Evolutionary conservation across 2,113 vertebrate genomes (phyloP).

Genomic region (Neopipo cinnamomea): DNA sequence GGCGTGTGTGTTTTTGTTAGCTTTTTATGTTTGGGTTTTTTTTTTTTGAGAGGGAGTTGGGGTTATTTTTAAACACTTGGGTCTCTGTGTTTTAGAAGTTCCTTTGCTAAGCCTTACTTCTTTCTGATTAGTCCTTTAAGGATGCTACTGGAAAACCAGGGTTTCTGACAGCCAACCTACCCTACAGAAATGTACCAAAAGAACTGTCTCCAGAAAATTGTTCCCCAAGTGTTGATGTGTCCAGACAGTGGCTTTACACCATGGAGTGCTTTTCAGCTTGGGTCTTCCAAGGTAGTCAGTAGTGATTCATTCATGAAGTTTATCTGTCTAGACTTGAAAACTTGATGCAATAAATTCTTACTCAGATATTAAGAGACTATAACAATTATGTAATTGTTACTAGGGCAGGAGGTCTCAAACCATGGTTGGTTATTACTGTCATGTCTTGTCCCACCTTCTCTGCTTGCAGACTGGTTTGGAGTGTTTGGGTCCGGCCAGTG

Average conservation of each 20-base stretch:
- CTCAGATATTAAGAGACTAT: neutral
- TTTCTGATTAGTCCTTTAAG: neutral
- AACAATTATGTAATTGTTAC: neutral
- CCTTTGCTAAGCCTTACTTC: neutral
- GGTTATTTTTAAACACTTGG: neutral
- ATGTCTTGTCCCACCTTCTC: neutral
- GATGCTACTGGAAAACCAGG: neutral
- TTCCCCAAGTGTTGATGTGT: neutral
- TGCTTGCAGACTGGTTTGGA: neutral
- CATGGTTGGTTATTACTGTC: neutral
- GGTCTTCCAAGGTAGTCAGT: slow-evolving; percentile 33
- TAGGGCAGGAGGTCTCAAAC: neutral
- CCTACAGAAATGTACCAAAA: neutral
- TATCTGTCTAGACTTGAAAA: slow-evolving; percentile 58
- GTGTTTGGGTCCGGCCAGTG: neutral
- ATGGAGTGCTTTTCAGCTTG: neutral
- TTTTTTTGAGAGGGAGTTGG: neutral
- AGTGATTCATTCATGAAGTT: slow-evolving; percentile 26
- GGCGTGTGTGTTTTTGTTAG: neutral
- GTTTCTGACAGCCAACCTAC: neutral
- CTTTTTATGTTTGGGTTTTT: neutral
- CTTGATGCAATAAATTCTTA: slow-evolving; percentile 34
- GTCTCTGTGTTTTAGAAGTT: neutral
- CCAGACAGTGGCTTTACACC: slow-evolving; percentile 41
- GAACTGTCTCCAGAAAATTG: slow-evolving; percentile 42